Conservation (phyloP, 2,888 invertebrate genomes). For the Tachina fera region DNA sequence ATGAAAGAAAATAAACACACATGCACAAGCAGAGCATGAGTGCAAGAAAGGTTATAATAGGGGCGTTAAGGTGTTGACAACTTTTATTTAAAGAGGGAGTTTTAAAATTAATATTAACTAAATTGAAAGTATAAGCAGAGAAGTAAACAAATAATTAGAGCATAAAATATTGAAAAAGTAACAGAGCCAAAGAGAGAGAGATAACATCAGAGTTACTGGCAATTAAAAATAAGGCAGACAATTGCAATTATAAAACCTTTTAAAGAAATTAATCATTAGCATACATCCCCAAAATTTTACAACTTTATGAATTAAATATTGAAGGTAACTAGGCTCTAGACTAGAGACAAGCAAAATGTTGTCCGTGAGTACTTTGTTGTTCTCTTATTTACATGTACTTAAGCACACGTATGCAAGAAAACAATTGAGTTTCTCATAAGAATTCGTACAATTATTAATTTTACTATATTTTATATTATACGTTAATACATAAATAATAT, state of each 20-base stretch:
- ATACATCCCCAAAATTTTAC: too few relatives aligned
- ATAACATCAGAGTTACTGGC: slow-evolving; percentile 7
- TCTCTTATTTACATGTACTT: too few relatives aligned
- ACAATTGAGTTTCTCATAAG: too few relatives aligned
- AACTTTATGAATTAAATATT: too few relatives aligned
- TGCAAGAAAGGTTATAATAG: slow-evolving; percentile 21
- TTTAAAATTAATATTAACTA: slow-evolving; percentile 26
- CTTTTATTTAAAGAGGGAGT: slow-evolving; percentile 48
- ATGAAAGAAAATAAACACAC: slow-evolving; percentile 1
- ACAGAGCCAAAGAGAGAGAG: background rate
- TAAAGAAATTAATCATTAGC: too few relatives aligned
- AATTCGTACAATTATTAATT: too few relatives aligned
- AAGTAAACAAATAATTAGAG: slow-evolving; percentile 60
- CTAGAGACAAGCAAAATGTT: too few relatives aligned
- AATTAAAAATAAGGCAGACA: background rate
- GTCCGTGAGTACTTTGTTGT: too few relatives aligned
- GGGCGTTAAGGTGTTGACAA: slow-evolving; percentile 67
- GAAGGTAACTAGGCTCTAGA: too few relatives aligned
- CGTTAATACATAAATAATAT: too few relatives aligned
- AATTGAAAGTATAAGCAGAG: slow-evolving; percentile 34
- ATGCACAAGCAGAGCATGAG: slow-evolving; percentile 1
- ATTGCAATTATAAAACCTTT: background rate
- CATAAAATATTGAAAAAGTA: slow-evolving; percentile 63
- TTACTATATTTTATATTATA: too few relatives aligned
- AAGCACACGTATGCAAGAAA: too few relatives aligned